Conservation (phyloP, 1,140 invertebrate species). For the Tetramorium simillimum region DNA sequence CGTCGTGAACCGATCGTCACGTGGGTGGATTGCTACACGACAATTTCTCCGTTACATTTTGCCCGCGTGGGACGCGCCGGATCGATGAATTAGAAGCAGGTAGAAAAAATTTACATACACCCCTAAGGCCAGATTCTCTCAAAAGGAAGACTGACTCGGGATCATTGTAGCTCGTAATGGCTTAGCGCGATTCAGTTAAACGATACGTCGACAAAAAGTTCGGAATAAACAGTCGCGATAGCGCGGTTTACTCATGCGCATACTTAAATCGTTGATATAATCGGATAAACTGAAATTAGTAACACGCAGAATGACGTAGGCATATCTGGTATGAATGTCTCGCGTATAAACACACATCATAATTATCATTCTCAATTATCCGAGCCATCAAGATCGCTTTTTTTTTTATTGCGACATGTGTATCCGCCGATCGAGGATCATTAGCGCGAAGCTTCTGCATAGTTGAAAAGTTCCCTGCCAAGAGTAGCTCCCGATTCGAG, state of each 20-base stretch:
- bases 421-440: not conserved
- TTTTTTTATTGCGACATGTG: not conserved
- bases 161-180: not conserved
- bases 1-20: slow-evolving; percentile 41
- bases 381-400: not conserved
- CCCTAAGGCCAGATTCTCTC: not conserved
- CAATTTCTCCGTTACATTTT: slow-evolving; percentile 55
- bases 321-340: not conserved
- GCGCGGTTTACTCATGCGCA: not conserved
- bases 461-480: not conserved
- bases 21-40: slow-evolving; percentile 61
- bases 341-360: not conserved
- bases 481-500: not conserved
- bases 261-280: not conserved
- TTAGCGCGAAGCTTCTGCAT: not conserved
- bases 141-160: not conserved
- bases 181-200: not conserved
- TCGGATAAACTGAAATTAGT: not conserved
- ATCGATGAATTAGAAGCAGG: slow-evolving; percentile 41
- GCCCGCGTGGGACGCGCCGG: slow-evolving; percentile 31
- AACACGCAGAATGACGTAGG: not conserved
- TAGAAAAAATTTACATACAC: slow-evolving; percentile 35
- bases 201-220: not conserved
- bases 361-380: not conserved
- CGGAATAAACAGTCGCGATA: not conserved